Evolutionary conservation across 2,888 invertebrate genomes (phyloP), one percentile per base, ranked within the genome.

Genomic region (Euplagia quadripunctaria): DNA sequence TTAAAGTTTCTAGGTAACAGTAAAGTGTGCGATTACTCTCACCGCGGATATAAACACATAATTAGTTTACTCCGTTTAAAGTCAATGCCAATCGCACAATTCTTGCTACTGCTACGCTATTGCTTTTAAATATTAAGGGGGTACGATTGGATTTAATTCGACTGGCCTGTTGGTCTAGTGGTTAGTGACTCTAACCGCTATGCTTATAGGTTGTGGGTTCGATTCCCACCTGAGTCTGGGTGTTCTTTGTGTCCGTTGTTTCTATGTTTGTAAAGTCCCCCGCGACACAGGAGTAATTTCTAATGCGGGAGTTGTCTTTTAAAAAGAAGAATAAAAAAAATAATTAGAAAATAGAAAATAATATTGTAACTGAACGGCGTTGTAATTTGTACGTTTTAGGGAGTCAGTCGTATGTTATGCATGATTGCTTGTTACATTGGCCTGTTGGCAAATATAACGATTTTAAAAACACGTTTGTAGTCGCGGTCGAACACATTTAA

Each of bases 1-100:
- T 91, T 90, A 91, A 91, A 87, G 86, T 84, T 92, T 91, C 90
- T 91, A 89, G 89, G 90, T 90, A 91, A 88, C 87, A 85, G 83
- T 89, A 81, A 87, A 90, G 83, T 83, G 82, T 80, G 81, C 87
- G 85, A 88, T 82, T 83, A 83, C 76, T 76, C 77, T 82, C 63
- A 77, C 82, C 79, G 79, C 78, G 77, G 87, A 85, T 86, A 86
- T 90, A 86, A 91, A 90, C 88, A 89, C 84, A 79, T 87, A 79
- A 88, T 89, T 87, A 88, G 85, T 77, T 78, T 70, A 72, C 70
- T 79, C 70, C 75, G 71, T 84, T 85, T 80, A 76, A 78, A 82
- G 72, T 73, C 75, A 74, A 81, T 71, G 78, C 78, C 70, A 76
- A 79, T 79, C 68, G 70, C 70, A 68, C 78, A 72, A 78, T 73